Evolutionary conservation across 2,888 invertebrate genomes (phyloP), one percentile per base, ranked within the genome.

Genomic region (Bursaphelenchus okinawaensis): DNA sequence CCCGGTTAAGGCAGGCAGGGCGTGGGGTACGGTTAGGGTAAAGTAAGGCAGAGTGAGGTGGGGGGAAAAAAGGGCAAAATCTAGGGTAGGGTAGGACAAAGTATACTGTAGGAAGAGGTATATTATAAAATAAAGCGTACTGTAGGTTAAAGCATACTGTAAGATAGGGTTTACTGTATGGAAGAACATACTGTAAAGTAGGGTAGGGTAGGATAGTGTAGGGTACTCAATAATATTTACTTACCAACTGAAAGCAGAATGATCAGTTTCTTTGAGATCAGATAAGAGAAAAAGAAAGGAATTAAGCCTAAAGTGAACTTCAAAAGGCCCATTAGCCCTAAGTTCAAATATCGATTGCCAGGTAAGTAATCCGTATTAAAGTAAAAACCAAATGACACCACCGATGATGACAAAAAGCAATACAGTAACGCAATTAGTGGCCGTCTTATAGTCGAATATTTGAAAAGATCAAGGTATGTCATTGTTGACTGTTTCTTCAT

Each of bases 291-390:
- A n/a, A 71, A 20, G 64, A 72, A 80, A 0, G 80, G 80, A 9
- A 75, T 56, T 54, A 80, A 70, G 16, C 80, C 80, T 20, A 76
- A 67, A 0, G 52, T 29, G 40, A 75, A 67, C 64, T 75, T 73
- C 16, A 76, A 60, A 8, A 66, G 8, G 7, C 78, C 78, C 76
- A 79, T 79, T 0, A 51, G 9, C 0, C 67, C 70, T 29, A 74
- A 63, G 58, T 75, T 75, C 7, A 63, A 19, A 51, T 69, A 79
- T n/a, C 78, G 73, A 58, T 73, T 75, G n/a, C 80, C 80, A 7
- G 78, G 75, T n/a, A 80, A 61, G 19, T 68, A 67, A 40, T 79
- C 80, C 7, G 78, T 57, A 9, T 69, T 70, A 54, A 77, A 79
- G 62, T 79, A 81, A 29, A 74, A 72, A n/a, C 73, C 75, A 52